Percentiles rank a stretch among this genome's conserved stretches.
Conservation (phyloP, 1,140 invertebrate genomes). For the Saxidomus purpurata region DNA sequence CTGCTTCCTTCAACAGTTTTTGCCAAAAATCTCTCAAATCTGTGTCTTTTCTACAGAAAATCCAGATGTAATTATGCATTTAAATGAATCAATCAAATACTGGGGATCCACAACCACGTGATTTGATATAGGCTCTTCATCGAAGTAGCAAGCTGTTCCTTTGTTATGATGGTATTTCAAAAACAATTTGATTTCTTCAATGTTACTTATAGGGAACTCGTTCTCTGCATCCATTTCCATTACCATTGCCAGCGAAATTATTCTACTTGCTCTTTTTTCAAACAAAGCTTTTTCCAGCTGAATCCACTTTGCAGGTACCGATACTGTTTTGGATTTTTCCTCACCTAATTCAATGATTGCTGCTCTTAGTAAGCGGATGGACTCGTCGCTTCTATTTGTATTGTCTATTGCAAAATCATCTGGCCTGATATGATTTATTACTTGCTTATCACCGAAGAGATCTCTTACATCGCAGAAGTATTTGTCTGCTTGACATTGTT, state of each 20-base stretch:
- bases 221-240: background rate
- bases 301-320: constrained; percentile 1
- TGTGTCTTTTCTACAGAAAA: background rate
- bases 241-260: background rate
- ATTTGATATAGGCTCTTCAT: background rate
- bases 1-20: background rate
- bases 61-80: constrained; percentile 2
- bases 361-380: background rate
- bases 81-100: constrained; percentile 7
- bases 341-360: background rate
- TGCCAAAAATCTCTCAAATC: background rate
- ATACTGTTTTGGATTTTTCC: background rate
- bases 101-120: background rate
- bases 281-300: background rate
- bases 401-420: background rate
- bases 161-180: constrained; percentile 1
- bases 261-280: background rate
- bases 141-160: background rate
- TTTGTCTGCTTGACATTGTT: background rate
- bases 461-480: background rate
- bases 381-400: background rate
- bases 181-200: background rate
- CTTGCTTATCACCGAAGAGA: background rate
- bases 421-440: background rate
- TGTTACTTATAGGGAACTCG: background rate